These are phyloP conservation scores for Scrobipalpa atriplicella DNA, from an alignment of 2,888 invertebrate genomes.

Conservation along the genomic window DNA sequence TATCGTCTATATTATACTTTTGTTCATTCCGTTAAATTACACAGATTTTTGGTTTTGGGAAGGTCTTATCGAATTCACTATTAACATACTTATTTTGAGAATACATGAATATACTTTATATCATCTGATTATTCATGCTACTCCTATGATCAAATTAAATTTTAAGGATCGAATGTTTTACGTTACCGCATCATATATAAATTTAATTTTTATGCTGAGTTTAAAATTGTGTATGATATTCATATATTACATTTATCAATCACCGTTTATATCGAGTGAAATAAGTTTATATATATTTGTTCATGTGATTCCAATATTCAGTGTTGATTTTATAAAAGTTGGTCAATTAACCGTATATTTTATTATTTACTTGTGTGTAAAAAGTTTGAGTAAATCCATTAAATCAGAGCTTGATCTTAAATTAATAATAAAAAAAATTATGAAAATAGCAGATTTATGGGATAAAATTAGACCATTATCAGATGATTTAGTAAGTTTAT, in stretches of 20 bases:
- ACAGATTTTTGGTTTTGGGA: neutral
- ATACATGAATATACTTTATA: neutral
- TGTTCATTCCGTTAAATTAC: neutral
- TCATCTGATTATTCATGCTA: neutral
- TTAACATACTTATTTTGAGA: neutral
- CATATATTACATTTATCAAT: neutral
- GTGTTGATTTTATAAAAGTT: neutral
- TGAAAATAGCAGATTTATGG: neutral
- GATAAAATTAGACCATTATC: neutral
- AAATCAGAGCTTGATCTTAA: neutral
- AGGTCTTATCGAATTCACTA: neutral
- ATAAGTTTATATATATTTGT: neutral
- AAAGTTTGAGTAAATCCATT: neutral
- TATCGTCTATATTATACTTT: neutral
- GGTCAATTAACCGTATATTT: neutral
- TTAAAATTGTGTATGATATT: neutral
- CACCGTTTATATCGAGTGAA: neutral
- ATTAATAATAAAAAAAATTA: neutral
- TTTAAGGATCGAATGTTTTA: neutral
- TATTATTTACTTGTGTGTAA: neutral
- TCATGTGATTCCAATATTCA: neutral
- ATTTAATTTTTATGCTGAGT: neutral
- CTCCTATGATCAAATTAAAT: neutral
- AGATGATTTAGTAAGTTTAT: neutral
- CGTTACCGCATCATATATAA: neutral